A percentile compares a stretch with the other conserved stretches of the same genome.
Evolutionary conservation across 2,113 vertebrate genomes (phyloP).

Genomic region (Tauraco erythrolophus): DNA sequence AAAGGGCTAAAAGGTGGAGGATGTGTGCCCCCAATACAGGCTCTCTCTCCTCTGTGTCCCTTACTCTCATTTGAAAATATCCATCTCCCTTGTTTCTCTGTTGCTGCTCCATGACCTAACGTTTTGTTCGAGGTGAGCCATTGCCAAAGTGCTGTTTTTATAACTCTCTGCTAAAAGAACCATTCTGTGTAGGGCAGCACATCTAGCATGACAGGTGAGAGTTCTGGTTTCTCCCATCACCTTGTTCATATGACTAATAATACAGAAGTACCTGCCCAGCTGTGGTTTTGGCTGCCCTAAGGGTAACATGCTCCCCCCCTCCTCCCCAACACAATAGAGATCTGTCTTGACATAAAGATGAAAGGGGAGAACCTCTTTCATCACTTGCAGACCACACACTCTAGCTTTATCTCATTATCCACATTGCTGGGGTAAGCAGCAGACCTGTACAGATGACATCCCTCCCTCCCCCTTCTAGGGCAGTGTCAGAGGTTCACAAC

Average conservation of each 20-base stretch:
- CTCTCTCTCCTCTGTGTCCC: background rate
- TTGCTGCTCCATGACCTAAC: background rate
- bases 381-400: background rate
- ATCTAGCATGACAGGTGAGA: background rate
- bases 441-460: background rate
- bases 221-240: background rate
- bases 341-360: background rate
- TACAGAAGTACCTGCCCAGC: background rate
- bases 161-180: background rate
- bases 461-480: background rate
- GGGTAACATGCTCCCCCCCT: fast-evolving
- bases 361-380: background rate
- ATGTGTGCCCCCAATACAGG: background rate
- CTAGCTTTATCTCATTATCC: background rate
- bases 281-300: background rate
- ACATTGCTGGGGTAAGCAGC: background rate
- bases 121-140: background rate
- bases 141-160: background rate
- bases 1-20: background rate
- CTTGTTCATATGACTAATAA: background rate
- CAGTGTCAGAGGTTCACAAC: background rate
- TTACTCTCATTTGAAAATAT: background rate
- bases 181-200: background rate
- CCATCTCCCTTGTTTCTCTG: background rate
- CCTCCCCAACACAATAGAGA: too few species aligned